Base-by-base conservation (phyloP, 2,113 vertebrate genomes). In the Spilogale gracilis region DNA sequence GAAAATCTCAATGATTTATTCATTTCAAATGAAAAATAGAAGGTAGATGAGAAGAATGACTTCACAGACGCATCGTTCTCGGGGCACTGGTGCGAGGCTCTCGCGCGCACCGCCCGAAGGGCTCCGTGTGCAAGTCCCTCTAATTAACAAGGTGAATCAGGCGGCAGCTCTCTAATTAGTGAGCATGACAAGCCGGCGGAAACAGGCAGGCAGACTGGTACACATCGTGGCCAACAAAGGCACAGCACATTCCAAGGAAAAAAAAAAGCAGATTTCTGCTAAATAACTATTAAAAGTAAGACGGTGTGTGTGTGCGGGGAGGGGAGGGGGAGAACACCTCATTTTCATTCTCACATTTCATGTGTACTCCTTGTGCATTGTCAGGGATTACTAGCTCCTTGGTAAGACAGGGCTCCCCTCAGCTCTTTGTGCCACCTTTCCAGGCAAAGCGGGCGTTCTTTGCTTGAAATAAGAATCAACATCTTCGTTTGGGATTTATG, bases 81-180 rank as follows among this genome's bases (percentile, higher is more conserved):
- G 99, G 99, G 99, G 99, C 99, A 99, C 99, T 99, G 99, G 99
- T 99, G 99, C 98, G 99, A 99, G 99, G 99, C 99, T 99, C 99
- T 98, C 92, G 99, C 99, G 99, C 98, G 98, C 99, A 97, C 98
- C 99, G 99, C 99, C 98, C 96, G 98, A 98, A 99, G 99, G 99
- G 98, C 98, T 99, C 99, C 99, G 99, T 99, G 99, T 99, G 99
- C 99, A 99, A 99, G 99, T 99, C 99, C 99, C 99, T 99, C 99
- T 99, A 99, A 99, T 99, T 99, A 99, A 99, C 99, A 99, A 99
- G 99, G 99, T 99, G 99, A 99, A 99, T 99, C 99, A 99, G 99
- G 99, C 99, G 98, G 99, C 99, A 99, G 99, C 99, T 99, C 99
- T 99, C 99, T 99, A 99, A 99, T 99, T 99, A 99, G 99, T 98